Base-by-base conservation (phyloP, 2,113 vertebrate species). In the Oreocharis arfaki region DNA sequence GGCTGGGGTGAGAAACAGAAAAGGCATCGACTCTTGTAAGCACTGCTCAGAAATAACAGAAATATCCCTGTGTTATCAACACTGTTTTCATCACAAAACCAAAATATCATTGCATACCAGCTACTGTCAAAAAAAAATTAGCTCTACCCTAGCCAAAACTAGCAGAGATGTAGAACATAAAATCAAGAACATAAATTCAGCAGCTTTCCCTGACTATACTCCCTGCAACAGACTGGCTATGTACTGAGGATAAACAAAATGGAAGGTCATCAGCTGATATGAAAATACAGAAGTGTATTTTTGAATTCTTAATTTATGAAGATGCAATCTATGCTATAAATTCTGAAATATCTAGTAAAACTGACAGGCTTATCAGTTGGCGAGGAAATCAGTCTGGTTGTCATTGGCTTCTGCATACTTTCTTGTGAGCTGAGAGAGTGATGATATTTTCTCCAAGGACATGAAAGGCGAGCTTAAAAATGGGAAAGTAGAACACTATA, bases 11-110 rank as follows among this genome's bases (percentile, higher is more conserved):
- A 75, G 50, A 11, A 84, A 10, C 33, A 57, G 22, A 57, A 44
- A 52, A n/a, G 32, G 9, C 1, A 0, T 32, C 30, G 19, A 11
- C 11, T 21, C 6, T 74, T 46, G 3, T 35, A 13, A 64, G 7
- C 6, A 1, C 12, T 42, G 16, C 68, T 94, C 35, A 55, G 74
- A 32, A 50, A 19, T 6, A 57, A 30, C 3, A 17, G 44, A 47
- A 75, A 16, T 27, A 15, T 8, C 47, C 28, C 18, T n/a, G 33
- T 30, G 7, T 50, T 68, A 50, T 10, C 35, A 57, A 6, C 26
- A 28, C 16, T 41, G 22, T 19, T 68, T 57, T 30, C 11, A 42
- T 20, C 32, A 64, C 44, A 55, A 59, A 75, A 49, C 7, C 9
- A 53, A 69, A 79, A 20, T 16, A 52, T 23, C 22, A 7, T 42